Evolutionary conservation across 2,888 invertebrate species (phyloP), one percentile per base, ranked within the genome.

Genomic region (Polydrusus pterygomalis): DNA sequence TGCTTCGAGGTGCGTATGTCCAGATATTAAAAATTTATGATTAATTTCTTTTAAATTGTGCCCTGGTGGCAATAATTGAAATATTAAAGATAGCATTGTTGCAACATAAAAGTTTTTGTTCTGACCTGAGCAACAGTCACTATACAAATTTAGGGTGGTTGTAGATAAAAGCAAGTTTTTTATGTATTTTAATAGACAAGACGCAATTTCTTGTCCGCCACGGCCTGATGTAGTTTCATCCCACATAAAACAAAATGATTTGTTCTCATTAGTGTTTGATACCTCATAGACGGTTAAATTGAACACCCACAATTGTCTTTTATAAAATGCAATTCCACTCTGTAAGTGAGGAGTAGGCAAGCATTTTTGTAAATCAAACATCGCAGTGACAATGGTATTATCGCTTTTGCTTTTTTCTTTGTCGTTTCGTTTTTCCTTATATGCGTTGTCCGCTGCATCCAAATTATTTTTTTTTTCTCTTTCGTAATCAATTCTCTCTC

Each of bases 131-230:
- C 70, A 70, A 30, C 70, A 62, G 62, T 70, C 62, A 20, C 70
- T 70, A 47, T 43, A 70, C 45, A 62, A 17, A 43, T 70, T 62
- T 3, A 70, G 9, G 15, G 9, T n/a, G 17, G 62, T 70, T 9
- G 30, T 63, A 30, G 18, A 18, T 18, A 18, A 30, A 25, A 62
- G 70, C 15, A 70, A 70, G 38, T 15, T 17, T 17, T 11, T 13
- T 40, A 70, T 70, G 30, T 62, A 70, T 17, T 70, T 38, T 11
- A 9, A 13, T 5, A 70, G 45, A 20, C 70, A 70, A 43, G 70
- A 70, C 9, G 70, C 62, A 45, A 70, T 70, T 62, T 70, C 60
- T 45, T 70, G 70, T 18, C 70, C 70, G 13, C 70, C 70, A 15
- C 70, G 40, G 25, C 70, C 47, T n/a, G 43, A n/a, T 13, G 38